phyloP scores from a whole-genome alignment of 2,797 vertebrate genomes.

The Platalea minor region DNA sequence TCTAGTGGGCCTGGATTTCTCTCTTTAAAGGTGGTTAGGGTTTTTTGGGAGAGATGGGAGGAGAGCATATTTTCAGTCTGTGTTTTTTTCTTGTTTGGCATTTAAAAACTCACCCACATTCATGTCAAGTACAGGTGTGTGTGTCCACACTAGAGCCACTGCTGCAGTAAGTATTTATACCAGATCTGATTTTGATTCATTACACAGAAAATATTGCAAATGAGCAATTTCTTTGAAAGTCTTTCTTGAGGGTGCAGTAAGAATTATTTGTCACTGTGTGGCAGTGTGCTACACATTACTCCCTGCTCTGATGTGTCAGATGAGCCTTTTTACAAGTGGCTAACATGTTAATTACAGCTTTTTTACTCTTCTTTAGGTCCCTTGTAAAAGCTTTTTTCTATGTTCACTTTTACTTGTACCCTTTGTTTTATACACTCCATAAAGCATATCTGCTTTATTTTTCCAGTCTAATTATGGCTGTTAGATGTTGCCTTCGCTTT shows the following conservation, averaged over 20 bases:
- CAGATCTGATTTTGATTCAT: neutral
- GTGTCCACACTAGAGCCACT: neutral
- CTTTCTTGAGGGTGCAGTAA: conserved; percentile 12
- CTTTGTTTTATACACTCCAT: neutral
- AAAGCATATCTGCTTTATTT: neutral
- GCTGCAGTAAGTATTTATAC: neutral
- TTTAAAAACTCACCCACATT: neutral
- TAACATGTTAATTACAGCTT: neutral
- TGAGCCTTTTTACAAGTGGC: neutral
- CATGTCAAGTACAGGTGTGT: neutral
- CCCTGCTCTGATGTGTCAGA: neutral
- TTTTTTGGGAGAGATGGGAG: fast-evolving
- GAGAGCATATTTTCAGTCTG: neutral
- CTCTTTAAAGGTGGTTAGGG: neutral
- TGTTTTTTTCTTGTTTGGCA: neutral
- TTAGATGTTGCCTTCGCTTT: neutral
- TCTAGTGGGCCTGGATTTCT: neutral
- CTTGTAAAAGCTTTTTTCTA: neutral
- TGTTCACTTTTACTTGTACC: neutral
- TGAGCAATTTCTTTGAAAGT: neutral
- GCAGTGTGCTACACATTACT: conserved; percentile 11
- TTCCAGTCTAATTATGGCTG: neutral
- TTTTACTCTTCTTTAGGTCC: neutral
- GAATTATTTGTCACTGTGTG: conserved; percentile 40
- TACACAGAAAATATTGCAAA: neutral